Percentiles rank a stretch among this genome's conserved stretches.
phyloP scores from a whole-genome alignment of 1,140 invertebrate genomes.

The Hydropsyche tenuis region DNA sequence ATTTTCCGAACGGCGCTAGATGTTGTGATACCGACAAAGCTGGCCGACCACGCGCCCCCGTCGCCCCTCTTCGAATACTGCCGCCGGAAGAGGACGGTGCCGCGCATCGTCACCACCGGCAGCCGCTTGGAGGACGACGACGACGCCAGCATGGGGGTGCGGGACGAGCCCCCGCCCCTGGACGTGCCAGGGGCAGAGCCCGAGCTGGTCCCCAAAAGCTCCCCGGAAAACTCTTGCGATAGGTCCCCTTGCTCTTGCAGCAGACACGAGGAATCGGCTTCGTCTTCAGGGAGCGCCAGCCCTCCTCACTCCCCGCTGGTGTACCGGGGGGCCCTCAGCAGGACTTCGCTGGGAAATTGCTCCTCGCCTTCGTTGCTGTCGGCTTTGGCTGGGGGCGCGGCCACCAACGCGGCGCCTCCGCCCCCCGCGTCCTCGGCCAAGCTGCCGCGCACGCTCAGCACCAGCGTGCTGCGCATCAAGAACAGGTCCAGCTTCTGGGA shows the following conservation, averaged over 20 bases:
- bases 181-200: slow-evolving; percentile 25
- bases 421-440: slow-evolving; percentile 57
- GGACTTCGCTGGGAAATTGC: slow-evolving; percentile 54
- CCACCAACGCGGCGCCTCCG: slow-evolving; percentile 56
- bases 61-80: slow-evolving; percentile 47
- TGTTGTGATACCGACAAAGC: slow-evolving; percentile 28
- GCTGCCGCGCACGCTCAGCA: slow-evolving; percentile 78
- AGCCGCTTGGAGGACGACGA: background rate
- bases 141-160: slow-evolving; percentile 24
- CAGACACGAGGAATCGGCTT: slow-evolving; percentile 42
- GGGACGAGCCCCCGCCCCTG: slow-evolving; percentile 21
- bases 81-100: slow-evolving; percentile 14
- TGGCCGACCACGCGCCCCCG: slow-evolving; percentile 45
- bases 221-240: slow-evolving; percentile 46
- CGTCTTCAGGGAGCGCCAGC: slow-evolving; percentile 51
- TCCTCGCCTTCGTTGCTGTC: slow-evolving; percentile 64
- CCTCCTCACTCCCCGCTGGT: slow-evolving; percentile 52
- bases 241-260: slow-evolving; percentile 30
- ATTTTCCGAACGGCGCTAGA: too few relatives aligned
- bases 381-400: slow-evolving; percentile 59
- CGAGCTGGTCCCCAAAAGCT: slow-evolving; percentile 31
- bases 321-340: slow-evolving; percentile 53
- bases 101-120: slow-evolving; percentile 19
- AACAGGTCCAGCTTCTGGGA: slow-evolving; percentile 80
- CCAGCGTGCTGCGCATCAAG: slow-evolving; percentile 78